phyloP scores from a whole-genome alignment of 2,113 vertebrate genomes.

The Engystomops pustulosus region DNA sequence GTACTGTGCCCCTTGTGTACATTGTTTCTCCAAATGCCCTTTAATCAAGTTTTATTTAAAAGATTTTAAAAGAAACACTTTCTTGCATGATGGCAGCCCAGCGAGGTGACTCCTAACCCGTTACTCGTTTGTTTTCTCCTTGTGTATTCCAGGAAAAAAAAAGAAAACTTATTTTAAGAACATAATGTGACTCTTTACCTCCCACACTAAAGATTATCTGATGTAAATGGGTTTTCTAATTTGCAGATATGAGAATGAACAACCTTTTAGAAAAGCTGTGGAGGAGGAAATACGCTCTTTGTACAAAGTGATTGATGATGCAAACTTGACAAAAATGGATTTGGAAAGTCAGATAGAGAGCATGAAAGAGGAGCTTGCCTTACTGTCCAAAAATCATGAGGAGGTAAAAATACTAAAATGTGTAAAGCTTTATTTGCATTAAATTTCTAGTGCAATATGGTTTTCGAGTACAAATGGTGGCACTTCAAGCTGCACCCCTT shows the following conservation, averaged over 20 bases:
- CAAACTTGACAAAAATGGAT: conserved; percentile 83
- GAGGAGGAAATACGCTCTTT: conserved; percentile 92
- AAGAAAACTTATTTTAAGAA: not conserved
- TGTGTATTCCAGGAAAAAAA: too few species aligned
- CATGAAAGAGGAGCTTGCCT: conserved; percentile 83
- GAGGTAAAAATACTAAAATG: conserved; percentile 82
- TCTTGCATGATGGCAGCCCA: too few species aligned
- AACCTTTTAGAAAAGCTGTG: conserved; percentile 85
- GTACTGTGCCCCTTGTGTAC: too few species aligned
- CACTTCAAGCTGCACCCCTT: too few species aligned
- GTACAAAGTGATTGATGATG: conserved; percentile 91
- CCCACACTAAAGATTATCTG: not conserved
- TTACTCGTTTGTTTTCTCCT: too few species aligned
- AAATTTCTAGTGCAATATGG: too few species aligned
- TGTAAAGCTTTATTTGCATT: too few species aligned
- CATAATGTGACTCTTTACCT: not conserved
- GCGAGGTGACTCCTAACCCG: too few species aligned
- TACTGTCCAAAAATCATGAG: conserved; percentile 83
- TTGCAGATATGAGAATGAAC: conserved; percentile 89
- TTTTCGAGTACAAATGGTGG: too few species aligned
- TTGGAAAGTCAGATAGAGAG: conserved; percentile 87
- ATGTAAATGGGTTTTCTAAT: not conserved
- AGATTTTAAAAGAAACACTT: too few species aligned
- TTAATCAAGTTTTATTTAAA: too few species aligned
- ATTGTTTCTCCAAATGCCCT: too few species aligned